These are phyloP conservation scores for Perdita meconis DNA, from an alignment of 2,888 invertebrate genomes.

Conservation along the genomic window DNA sequence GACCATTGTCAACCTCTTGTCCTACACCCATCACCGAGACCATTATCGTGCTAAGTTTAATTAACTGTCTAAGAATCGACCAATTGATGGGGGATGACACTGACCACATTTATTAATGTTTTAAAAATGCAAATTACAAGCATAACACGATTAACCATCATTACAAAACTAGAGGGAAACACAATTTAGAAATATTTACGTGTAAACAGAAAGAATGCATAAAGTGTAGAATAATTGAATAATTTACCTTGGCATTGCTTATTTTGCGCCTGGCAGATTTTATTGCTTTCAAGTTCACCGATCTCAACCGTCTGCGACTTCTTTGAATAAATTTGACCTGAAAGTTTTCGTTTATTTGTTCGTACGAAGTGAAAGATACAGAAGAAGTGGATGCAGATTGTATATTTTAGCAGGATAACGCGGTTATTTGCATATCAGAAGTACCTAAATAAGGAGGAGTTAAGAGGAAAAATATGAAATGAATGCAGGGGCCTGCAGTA, in stretches of 20 bases:
- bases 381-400: too few relatives aligned
- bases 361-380: too few relatives aligned
- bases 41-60: conserved; percentile 62
- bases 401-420: too few relatives aligned
- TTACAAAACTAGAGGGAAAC: background rate
- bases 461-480: too few relatives aligned
- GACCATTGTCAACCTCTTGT: conserved; percentile 71
- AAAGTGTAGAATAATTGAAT: background rate
- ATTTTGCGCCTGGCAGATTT: conserved; percentile 80
- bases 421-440: too few relatives aligned
- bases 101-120: background rate
- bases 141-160: background rate
- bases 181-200: background rate
- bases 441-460: too few relatives aligned
- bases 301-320: conserved; percentile 85
- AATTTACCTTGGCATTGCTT: conserved; percentile 44
- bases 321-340: conserved; percentile 86
- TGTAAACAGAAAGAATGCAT: background rate
- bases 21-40: conserved; percentile 79
- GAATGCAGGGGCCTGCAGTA: too few relatives aligned
- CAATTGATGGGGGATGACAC: background rate
- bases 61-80: conserved; percentile 31
- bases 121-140: background rate
- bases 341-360: too few relatives aligned
- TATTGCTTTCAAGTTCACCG: conserved; percentile 85